These are phyloP conservation scores for Champsocephalus esox DNA, from an alignment of 2,797 vertebrate genomes.

Conservation along the genomic window DNA sequence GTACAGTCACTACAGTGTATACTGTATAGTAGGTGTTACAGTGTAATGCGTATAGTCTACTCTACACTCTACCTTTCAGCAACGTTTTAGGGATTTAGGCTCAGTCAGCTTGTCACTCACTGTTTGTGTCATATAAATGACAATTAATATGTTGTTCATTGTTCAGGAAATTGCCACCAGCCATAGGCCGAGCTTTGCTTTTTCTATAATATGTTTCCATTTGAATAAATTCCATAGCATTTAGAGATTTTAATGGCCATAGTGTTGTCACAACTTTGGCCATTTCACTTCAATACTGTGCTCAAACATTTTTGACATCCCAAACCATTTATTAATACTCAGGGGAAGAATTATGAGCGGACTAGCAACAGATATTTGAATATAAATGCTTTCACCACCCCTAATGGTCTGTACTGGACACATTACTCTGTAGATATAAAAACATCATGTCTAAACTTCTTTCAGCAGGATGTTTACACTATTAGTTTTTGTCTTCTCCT, in stretches of 20 bases:
- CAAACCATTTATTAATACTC: too few species aligned
- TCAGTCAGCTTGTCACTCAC: background rate
- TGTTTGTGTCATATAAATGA: background rate
- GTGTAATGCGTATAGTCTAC: too few species aligned
- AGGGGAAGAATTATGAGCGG: too few species aligned
- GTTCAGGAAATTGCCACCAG: constrained; percentile 7
- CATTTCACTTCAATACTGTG: too few species aligned
- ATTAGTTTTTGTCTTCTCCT: background rate
- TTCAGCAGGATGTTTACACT: background rate
- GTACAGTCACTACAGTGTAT: too few species aligned
- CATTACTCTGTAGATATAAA: background rate
- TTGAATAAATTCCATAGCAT: too few species aligned
- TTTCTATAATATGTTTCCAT: background rate
- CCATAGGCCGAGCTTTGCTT: background rate
- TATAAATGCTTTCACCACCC: background rate
- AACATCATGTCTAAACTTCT: background rate
- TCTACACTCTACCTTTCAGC: too few species aligned
- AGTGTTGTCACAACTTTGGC: too few species aligned
- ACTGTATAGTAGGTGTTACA: too few species aligned
- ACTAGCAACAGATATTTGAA: background rate
- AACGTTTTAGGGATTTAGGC: too few species aligned
- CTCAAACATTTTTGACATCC: too few species aligned
- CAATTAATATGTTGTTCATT: constrained; percentile 1
- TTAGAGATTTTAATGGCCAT: too few species aligned
- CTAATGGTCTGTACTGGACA: background rate